Percentiles rank a stretch among this genome's conserved stretches.
These are phyloP conservation scores for Chrysolina haemoptera DNA, from an alignment of 2,888 invertebrate genomes.

Conservation along the genomic window DNA sequence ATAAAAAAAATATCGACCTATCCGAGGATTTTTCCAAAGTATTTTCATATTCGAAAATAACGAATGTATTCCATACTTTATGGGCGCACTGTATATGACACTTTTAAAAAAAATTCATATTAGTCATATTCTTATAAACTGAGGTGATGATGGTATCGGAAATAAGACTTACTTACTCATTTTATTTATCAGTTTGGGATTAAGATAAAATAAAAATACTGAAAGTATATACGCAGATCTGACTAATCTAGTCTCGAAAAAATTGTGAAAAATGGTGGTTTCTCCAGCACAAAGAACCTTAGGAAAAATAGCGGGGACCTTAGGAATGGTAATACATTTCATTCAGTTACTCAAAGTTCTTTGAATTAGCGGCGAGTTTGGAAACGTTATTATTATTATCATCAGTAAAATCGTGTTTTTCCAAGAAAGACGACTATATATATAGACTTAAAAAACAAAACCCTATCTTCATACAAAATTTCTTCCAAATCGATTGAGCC, in stretches of 20 bases:
- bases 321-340: constrained; percentile 44
- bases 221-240: background rate
- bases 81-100: no score
- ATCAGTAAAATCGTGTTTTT: no score
- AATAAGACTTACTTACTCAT: background rate
- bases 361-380: no score
- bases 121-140: background rate
- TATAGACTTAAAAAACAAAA: no score
- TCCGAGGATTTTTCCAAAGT: no score
- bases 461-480: no score
- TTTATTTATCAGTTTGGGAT: background rate
- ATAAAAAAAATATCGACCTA: no score
- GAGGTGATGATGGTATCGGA: background rate
- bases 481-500: no score
- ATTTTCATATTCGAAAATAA: no score
- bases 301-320: constrained; percentile 40
- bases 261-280: constrained; percentile 37
- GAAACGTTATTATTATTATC: no score
- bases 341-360: background rate
- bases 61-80: no score
- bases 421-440: no score
- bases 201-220: background rate
- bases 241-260: background rate
- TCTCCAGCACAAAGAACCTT: constrained; percentile 40
- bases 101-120: background rate